A percentile compares a stretch with the other conserved stretches of the same genome.
Conservation (phyloP, 1,140 invertebrate species). For the Nasonia vitripennis region DNA sequence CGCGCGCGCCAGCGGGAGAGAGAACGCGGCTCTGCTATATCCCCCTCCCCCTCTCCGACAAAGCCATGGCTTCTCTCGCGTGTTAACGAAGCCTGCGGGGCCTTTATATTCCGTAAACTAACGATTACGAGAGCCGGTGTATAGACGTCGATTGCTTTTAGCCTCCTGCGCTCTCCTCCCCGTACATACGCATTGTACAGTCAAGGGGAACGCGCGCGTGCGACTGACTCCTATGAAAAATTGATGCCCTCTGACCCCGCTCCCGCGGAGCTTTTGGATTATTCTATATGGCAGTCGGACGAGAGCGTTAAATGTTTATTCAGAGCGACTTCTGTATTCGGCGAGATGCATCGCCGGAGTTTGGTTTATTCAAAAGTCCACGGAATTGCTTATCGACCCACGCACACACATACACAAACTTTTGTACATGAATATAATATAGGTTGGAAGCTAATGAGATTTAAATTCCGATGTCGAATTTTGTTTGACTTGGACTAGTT, state of each 20-base stretch:
- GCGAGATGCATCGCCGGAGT: background rate
- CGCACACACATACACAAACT: too few species aligned
- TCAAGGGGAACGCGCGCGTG: slow-evolving; percentile 9
- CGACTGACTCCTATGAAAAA: slow-evolving; percentile 48
- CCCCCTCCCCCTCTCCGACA: background rate
- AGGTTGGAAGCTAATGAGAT: too few species aligned
- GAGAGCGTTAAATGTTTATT: slow-evolving; percentile 22
- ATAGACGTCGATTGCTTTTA: slow-evolving; percentile 3
- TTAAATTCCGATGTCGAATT: too few species aligned
- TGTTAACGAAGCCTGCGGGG: slow-evolving; percentile 7
- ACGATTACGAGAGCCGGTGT: slow-evolving; percentile 5
- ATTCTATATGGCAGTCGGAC: background rate
- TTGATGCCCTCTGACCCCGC: slow-evolving; percentile 24
- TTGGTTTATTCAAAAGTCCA: background rate
- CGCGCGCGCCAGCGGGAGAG: background rate
- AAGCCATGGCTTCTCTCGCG: background rate
- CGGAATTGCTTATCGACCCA: too few species aligned
- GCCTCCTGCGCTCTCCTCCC: background rate
- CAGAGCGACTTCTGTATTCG: background rate
- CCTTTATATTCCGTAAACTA: slow-evolving; percentile 19
- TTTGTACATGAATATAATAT: too few species aligned
- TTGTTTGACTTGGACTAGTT: too few species aligned
- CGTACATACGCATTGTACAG: background rate
- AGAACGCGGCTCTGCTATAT: background rate
- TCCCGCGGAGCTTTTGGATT: background rate